These are phyloP conservation scores for Ceyx melanurus DNA, from an alignment of 2,113 vertebrate species.

Conservation along the genomic window DNA sequence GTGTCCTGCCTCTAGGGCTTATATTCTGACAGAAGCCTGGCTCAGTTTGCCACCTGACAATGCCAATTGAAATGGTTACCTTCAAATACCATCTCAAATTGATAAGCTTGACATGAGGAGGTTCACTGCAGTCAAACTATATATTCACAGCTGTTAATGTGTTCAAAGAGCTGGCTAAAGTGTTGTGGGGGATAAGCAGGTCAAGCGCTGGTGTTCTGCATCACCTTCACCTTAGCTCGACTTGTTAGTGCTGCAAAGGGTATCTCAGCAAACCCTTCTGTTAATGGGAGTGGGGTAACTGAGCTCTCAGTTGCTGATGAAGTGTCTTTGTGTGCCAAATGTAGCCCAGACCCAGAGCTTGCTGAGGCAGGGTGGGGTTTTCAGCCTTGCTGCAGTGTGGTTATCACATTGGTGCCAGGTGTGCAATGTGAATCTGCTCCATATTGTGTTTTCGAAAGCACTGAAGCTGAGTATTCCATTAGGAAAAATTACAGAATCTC, in stretches of 20 bases:
- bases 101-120: background rate
- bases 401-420: fast-evolving
- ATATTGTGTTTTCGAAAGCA: background rate
- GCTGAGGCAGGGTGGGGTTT: background rate
- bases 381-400: background rate
- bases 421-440: fast-evolving
- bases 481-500: fast-evolving
- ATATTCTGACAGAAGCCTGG: background rate
- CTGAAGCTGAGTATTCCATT: background rate
- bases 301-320: background rate
- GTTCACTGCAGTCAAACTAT: fast-evolving
- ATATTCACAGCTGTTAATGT: background rate
- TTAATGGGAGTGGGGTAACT: fast-evolving
- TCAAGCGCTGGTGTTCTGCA: background rate
- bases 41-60: background rate
- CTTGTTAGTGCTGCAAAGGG: background rate
- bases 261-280: background rate
- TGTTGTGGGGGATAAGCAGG: background rate
- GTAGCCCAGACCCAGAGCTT: fast-evolving
- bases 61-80: background rate
- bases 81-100: fast-evolving
- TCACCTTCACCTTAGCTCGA: background rate
- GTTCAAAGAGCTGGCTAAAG: background rate
- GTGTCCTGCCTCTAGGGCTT: background rate
- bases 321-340: fast-evolving